Evolutionary conservation across 2,888 invertebrate genomes (phyloP).

Genomic region (Oeneis ivallda): DNA sequence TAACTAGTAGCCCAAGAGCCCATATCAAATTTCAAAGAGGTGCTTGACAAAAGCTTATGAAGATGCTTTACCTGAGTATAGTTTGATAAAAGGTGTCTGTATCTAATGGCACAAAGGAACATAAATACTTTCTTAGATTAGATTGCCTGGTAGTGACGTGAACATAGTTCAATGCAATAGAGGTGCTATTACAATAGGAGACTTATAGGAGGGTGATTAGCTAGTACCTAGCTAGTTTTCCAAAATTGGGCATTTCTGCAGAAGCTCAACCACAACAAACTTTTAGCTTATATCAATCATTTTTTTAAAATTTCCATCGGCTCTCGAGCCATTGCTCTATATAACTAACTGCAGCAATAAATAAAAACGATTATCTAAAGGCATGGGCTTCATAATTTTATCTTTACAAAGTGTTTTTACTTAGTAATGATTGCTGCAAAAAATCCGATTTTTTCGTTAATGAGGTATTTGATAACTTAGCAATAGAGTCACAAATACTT

Average conservation of each 20-base stretch:
- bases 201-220: too few relatives aligned
- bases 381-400: not conserved
- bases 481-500: not conserved
- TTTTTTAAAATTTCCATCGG: not conserved
- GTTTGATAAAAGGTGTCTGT: too few relatives aligned
- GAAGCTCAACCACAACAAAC: too few relatives aligned
- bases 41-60: too few relatives aligned
- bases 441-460: not conserved
- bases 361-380: constrained; percentile 2
- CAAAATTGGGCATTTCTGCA: too few relatives aligned
- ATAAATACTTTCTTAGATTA: too few relatives aligned
- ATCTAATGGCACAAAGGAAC: too few relatives aligned
- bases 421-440: not conserved
- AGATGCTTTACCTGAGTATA: too few relatives aligned
- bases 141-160: too few relatives aligned
- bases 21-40: not conserved
- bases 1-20: not conserved
- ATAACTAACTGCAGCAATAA: constrained; percentile 12
- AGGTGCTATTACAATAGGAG: too few relatives aligned
- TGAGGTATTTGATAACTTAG: constrained; percentile 2
- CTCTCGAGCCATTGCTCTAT: constrained; percentile 4
- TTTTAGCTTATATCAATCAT: not conserved
- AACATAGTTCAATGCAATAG: too few relatives aligned
- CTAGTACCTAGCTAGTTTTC: too few relatives aligned
- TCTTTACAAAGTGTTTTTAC: not conserved